These are phyloP conservation scores for Sarcophaga rosellei DNA, from an alignment of 2,888 invertebrate species.

Conservation along the genomic window DNA sequence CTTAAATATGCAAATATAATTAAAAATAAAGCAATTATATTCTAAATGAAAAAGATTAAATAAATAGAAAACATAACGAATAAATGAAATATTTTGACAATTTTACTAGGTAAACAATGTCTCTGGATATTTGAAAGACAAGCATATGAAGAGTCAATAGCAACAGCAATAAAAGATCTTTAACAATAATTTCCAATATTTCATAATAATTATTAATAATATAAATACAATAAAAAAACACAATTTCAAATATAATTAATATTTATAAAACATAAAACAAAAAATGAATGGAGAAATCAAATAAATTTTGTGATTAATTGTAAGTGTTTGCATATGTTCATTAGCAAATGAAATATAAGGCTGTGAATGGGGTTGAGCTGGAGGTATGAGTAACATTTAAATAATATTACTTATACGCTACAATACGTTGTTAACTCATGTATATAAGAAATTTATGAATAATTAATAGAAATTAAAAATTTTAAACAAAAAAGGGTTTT, in stretches of 20 bases:
- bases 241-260: too few species aligned
- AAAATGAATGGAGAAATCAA: too few species aligned
- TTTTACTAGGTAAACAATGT: neutral
- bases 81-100: neutral
- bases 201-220: too few species aligned
- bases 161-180: too few species aligned
- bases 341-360: neutral
- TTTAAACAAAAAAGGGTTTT: neutral
- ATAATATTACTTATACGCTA: neutral
- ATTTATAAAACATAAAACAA: too few species aligned
- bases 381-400: neutral
- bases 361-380: neutral
- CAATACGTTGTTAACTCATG: neutral
- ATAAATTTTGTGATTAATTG: too few species aligned
- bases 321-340: neutral
- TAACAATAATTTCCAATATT: too few species aligned
- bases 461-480: neutral
- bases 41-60: neutral
- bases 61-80: too few species aligned
- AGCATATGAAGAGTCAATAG: neutral
- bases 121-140: neutral
- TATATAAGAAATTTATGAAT: neutral
- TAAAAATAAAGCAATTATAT: slow-evolving; percentile 12
- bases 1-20: slow-evolving; percentile 26
- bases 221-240: too few species aligned